Percentiles rank a stretch among this genome's conserved stretches.
These are phyloP conservation scores for Drosophila kikkawai DNA, from an alignment of 1,140 invertebrate species.

Conservation along the genomic window DNA sequence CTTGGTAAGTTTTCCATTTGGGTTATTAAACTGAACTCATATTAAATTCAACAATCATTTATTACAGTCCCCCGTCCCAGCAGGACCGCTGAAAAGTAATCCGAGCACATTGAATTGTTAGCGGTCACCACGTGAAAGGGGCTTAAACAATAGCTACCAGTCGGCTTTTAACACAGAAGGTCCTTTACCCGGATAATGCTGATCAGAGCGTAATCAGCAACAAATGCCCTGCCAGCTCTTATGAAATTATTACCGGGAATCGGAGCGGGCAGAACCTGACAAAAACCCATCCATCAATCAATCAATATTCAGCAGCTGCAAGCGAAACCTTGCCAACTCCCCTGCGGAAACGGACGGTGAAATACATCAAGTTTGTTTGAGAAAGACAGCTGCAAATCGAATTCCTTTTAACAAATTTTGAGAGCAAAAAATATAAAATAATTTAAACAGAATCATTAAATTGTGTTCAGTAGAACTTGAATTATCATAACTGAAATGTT, in stretches of 20 bases:
- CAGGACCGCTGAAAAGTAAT: slow-evolving; percentile 15
- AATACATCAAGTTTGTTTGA: slow-evolving; percentile 36
- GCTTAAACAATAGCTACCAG: not conserved
- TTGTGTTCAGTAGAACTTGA: not conserved
- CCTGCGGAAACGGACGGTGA: slow-evolving; percentile 16
- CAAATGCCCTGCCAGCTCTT: slow-evolving; percentile 8
- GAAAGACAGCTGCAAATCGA: slow-evolving; percentile 11
- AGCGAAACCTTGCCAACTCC: slow-evolving; percentile 20
- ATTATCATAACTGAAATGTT: not conserved
- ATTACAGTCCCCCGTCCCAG: slow-evolving; percentile 8
- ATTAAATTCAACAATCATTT: slow-evolving; percentile 39
- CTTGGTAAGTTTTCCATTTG: slow-evolving; percentile 14
- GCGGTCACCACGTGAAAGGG: slow-evolving; percentile 1
- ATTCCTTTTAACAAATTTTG: not conserved
- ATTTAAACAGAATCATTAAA: not conserved
- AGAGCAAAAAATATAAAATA: not conserved
- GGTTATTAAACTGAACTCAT: slow-evolving; percentile 31
- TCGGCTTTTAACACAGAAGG: slow-evolving; percentile 2
- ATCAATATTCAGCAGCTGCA: slow-evolving; percentile 39
- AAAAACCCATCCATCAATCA: slow-evolving; percentile 36
- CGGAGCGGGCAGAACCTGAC: not conserved
- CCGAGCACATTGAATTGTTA: slow-evolving; percentile 1
- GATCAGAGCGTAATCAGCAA: slow-evolving; percentile 15
- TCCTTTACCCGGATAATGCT: slow-evolving; percentile 1
- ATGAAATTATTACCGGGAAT: slow-evolving; percentile 27